Evolutionary conservation across 2,113 vertebrate genomes (phyloP).

Genomic region (Rhea americana): DNA sequence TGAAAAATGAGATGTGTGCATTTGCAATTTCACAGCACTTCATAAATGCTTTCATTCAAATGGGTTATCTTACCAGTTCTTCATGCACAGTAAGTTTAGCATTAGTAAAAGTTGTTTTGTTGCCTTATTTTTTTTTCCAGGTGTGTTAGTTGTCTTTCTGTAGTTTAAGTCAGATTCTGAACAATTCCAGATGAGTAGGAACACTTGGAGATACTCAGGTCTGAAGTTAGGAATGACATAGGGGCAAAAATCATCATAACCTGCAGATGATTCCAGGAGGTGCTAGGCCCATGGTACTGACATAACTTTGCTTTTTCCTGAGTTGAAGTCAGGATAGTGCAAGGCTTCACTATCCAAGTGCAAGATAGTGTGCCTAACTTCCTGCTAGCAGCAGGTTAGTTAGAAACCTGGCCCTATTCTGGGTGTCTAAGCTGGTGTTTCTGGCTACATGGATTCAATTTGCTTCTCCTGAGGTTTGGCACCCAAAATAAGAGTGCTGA

Average conservation of each 20-base stretch:
- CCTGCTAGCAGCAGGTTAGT: background rate
- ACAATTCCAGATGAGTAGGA: background rate
- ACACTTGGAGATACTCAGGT: background rate
- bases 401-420: background rate
- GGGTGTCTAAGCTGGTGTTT: background rate
- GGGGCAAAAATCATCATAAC: background rate
- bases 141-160: background rate
- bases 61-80: slow-evolving; percentile 47
- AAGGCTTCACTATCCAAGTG: background rate
- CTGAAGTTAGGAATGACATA: background rate
- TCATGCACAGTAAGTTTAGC: slow-evolving; percentile 31
- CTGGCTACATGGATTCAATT: background rate
- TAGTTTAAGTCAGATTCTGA: slow-evolving; percentile 15
- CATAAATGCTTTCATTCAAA: slow-evolving; percentile 65
- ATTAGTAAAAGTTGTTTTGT: slow-evolving; percentile 39
- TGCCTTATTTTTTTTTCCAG: background rate
- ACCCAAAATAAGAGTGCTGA: background rate
- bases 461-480: background rate
- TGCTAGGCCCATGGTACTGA: background rate
- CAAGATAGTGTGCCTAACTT: background rate
- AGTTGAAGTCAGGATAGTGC: background rate
- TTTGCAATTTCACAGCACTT: slow-evolving; percentile 71
- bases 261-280: background rate
- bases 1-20: slow-evolving; percentile 74
- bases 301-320: background rate